Percentiles rank a stretch among this genome's conserved stretches.
phyloP scores from a whole-genome alignment of 2,888 invertebrate species.

The Diplolepis rosae region DNA sequence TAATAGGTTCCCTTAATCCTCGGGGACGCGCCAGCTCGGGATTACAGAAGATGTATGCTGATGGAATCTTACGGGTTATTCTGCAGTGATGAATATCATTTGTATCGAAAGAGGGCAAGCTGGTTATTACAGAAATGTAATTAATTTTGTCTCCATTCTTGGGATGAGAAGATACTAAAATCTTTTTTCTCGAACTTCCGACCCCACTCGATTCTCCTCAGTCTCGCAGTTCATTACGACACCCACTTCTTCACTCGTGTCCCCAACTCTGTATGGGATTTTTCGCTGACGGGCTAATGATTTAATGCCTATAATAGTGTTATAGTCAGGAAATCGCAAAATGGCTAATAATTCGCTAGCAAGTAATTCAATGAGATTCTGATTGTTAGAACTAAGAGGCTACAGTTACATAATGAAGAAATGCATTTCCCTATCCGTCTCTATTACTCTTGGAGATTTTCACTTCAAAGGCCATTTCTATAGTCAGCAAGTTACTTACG shows the following conservation, averaged over 20 bases:
- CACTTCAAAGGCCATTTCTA: neutral
- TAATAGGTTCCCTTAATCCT: slow-evolving; percentile 65
- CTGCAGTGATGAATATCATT: slow-evolving; percentile 60
- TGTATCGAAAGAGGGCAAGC: no score
- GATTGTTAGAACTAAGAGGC: neutral
- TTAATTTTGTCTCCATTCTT: slow-evolving; percentile 66
- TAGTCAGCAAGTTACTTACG: slow-evolving; percentile 57
- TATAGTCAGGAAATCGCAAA: neutral
- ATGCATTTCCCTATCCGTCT: neutral
- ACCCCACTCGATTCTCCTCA: no score
- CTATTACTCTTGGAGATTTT: neutral
- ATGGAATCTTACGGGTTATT: slow-evolving; percentile 66
- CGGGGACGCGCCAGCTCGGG: slow-evolving; percentile 53
- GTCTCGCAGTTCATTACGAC: neutral
- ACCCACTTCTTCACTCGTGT: neutral
- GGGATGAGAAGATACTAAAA: no score
- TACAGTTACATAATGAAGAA: neutral
- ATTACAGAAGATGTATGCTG: slow-evolving; percentile 70
- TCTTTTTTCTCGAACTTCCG: no score
- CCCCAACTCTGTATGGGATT: neutral
- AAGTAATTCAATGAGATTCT: neutral
- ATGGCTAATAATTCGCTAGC: neutral
- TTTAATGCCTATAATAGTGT: neutral
- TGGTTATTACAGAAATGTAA: slow-evolving; percentile 67
- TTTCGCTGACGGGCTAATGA: neutral